Evolutionary conservation across 2,888 invertebrate genomes (phyloP), one percentile per base, ranked within the genome.

Genomic region (Andrena praecox): DNA sequence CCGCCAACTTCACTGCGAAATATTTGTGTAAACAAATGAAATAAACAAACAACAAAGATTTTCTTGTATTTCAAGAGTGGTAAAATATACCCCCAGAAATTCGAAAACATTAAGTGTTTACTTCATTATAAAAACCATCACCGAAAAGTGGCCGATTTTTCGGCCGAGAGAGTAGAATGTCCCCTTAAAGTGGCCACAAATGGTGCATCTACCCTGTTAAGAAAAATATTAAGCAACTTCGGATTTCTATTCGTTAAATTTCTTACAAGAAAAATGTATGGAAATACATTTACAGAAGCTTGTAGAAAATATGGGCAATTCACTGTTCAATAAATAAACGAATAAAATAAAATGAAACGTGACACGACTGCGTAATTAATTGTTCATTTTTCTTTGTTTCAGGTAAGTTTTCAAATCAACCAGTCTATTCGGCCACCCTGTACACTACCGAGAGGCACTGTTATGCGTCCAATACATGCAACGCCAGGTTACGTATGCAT

Each of bases 401-500:
- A 91, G 91, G 91, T 91, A 91, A 91, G 91, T 91, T 82, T 74
- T 71, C 82, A 31, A 50, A 50, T 83, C 24, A 75, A 42, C 35
- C 74, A 69, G 35, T 50, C 33, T 75, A 63, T 73, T 70, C 29
- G 74, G 29, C 71, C 77, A 80, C 77, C 60, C 74, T 60, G 66
- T 66, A 77, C 66, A 60, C 5, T 42, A 66, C 59, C 50, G 67
- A 81, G 72, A 73, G 62, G 50, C 70, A 69, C 50, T 75, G 33
- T 67, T 70, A 76, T 70, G 81, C 85, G 72, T 76, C 77, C 77
- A 69, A 76, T 73, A 68, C 62, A 31, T 59, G 72, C 75, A 64
- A 80, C 71, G 77, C 68, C 73, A 77, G 88, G 84, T 87, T 87
- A 89, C 70, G 82, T 82, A 85, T 79, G 73, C 79, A 77, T 73